phyloP scores from a whole-genome alignment of 1,140 invertebrate genomes.

The Lepidostoma basale region DNA sequence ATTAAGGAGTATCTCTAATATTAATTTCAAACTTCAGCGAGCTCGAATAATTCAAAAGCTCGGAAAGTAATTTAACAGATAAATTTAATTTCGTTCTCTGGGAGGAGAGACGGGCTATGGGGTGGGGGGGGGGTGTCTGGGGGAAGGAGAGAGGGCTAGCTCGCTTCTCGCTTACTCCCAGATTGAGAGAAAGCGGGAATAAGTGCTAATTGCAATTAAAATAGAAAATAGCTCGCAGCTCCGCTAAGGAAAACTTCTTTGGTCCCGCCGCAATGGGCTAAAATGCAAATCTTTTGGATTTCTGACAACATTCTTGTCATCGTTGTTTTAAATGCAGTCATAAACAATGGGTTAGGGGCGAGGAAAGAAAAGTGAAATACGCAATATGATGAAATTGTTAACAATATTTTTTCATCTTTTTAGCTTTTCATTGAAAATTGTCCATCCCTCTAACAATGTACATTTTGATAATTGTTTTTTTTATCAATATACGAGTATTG shows the following conservation, averaged over 20 bases:
- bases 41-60: slow-evolving; percentile 47
- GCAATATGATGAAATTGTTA: too few species aligned
- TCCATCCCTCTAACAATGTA: too few species aligned
- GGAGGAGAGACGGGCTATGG: slow-evolving; percentile 14
- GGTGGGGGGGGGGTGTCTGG: background rate
- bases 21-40: slow-evolving; percentile 45
- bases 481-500: too few species aligned
- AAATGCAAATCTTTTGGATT: too few species aligned
- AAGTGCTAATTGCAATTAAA: slow-evolving; percentile 47
- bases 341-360: too few species aligned
- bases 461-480: too few species aligned
- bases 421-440: too few species aligned
- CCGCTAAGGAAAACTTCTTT: slow-evolving; percentile 31
- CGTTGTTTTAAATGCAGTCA: background rate
- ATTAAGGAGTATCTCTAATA: slow-evolving; percentile 16
- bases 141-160: background rate
- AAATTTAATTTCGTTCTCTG: slow-evolving; percentile 45
- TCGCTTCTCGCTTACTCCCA: slow-evolving; percentile 14
- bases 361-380: too few species aligned
- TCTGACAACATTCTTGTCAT: too few species aligned
- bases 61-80: slow-evolving; percentile 47
- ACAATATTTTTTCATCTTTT: too few species aligned
- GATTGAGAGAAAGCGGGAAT: slow-evolving; percentile 32
- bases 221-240: slow-evolving; percentile 46
- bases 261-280: too few species aligned